Evolutionary conservation across 2,888 invertebrate species (phyloP), one percentile per base, ranked within the genome.

Genomic region (Galerucella pusilla): DNA sequence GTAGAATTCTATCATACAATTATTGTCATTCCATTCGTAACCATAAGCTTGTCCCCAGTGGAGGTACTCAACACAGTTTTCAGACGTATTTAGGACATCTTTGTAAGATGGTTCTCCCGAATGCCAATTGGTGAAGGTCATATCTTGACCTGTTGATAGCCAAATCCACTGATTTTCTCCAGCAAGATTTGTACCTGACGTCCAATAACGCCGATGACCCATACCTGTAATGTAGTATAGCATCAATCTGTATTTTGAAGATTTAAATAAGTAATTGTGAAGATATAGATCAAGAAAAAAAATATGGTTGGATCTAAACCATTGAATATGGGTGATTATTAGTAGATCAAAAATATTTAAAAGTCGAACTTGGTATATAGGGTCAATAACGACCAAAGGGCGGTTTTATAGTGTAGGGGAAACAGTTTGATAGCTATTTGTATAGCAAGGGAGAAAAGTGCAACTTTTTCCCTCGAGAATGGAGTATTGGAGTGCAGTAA

Each of bases 161-260:
- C 75, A 75, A 45, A 67, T 59, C 74, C 74, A 77, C 45, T 72
- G 60, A 46, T 71, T 25, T 11, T 14, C 45, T 20, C 59, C 69
- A 9, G 45, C 74, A 16, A 68, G 60, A 64, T 76, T 76, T 2
- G 74, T 69, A n/a, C 64, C 77, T 10, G 77, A 72, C 1, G 74
- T 74, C 77, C 77, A 77, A 66, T 70, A 75, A n/a, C 71, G 60
- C 46, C 20, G 69, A 46, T 60, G 69, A 14, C 46, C 61, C 45
- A 61, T 14, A 61, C 20, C 69, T 54, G 14, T 61, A 60, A 25
- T 10, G 14, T 28, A 6, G 35, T 42, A 7, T 42, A 42, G 35
- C 35, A 42, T 7, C 35, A 42, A 42, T 42, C 7, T 42, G 5
- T 1, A 42, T 42, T 42, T 35, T 35, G 5, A 35, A 59, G 42